phyloP scores from a whole-genome alignment of 92 coral and sea anemone genomes.

The Bergia sp. region DNA sequence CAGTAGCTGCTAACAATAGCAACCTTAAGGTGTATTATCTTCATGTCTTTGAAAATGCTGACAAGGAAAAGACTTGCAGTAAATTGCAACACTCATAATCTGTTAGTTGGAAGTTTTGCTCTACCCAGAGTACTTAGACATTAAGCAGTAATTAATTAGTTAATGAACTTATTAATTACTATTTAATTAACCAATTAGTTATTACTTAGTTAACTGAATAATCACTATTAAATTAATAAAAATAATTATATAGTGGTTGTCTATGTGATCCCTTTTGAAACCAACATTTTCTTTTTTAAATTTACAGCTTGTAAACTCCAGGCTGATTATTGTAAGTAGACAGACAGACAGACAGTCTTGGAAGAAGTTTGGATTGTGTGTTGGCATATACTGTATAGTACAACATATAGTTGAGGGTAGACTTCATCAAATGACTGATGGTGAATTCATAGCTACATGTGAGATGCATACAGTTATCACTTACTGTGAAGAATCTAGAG shows the following conservation, averaged over 20 bases:
- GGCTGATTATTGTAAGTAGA: slow-evolving; percentile 30
- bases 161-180: background rate
- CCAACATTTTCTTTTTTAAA: background rate
- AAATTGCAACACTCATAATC: no score
- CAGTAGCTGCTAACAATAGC: no score
- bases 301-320: slow-evolving; percentile 29
- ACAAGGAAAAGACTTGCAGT: no score
- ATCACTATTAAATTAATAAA: background rate
- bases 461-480: background rate
- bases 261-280: background rate
- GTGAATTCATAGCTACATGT: background rate
- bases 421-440: background rate
- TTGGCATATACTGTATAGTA: no score
- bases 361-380: background rate
- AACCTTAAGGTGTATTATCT: no score
- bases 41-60: no score
- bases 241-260: background rate
- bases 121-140: no score
- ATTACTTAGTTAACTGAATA: background rate
- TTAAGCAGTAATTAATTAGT: background rate
- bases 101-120: no score
- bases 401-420: background rate
- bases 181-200: background rate
- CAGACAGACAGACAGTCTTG: background rate
- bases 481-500: no score